Evolutionary conservation across 2,113 vertebrate genomes (phyloP).

Genomic region (Coryphaenoides rupestris): DNA sequence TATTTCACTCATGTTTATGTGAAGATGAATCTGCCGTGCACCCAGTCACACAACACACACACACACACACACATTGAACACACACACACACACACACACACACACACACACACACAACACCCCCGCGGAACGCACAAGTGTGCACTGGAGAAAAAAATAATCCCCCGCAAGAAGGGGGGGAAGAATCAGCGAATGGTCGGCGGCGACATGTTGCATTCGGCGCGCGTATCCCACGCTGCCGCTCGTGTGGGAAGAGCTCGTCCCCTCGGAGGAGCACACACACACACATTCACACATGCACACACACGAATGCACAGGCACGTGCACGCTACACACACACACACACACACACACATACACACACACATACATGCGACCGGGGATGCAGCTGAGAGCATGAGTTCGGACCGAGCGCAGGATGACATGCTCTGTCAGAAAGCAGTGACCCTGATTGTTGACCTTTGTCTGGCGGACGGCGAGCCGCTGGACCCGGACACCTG

Average conservation of each 20-base stretch:
- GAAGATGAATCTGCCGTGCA: not conserved
- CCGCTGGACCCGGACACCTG: constrained; percentile 71
- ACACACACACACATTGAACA: constrained; percentile 5
- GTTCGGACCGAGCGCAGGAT: constrained; percentile 71
- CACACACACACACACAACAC: constrained; percentile 11
- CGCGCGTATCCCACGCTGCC: constrained; percentile 35
- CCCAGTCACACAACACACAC: not conserved
- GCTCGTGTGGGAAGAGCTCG: constrained; percentile 46
- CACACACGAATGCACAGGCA: too few relatives aligned
- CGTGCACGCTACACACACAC: not conserved
- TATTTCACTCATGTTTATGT: constrained; percentile 8
- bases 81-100: constrained; percentile 18
- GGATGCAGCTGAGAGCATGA: constrained; percentile 77
- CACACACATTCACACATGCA: constrained; percentile 7
- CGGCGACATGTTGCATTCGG: constrained; percentile 57
- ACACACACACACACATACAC: not conserved
- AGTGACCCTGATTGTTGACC: constrained; percentile 77
- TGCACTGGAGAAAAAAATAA: too few relatives aligned
- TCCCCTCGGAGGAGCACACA: constrained; percentile 64
- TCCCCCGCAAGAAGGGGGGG: constrained; percentile 23
- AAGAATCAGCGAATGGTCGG: constrained; percentile 4
- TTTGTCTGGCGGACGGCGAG: constrained; percentile 73
- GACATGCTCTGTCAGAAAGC: constrained; percentile 79
- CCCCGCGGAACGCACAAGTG: constrained; percentile 2
- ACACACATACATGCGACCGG: constrained; percentile 46